These are phyloP conservation scores for Chroicocephalus ridibundus DNA, from an alignment of 2,113 vertebrate species.

Conservation along the genomic window DNA sequence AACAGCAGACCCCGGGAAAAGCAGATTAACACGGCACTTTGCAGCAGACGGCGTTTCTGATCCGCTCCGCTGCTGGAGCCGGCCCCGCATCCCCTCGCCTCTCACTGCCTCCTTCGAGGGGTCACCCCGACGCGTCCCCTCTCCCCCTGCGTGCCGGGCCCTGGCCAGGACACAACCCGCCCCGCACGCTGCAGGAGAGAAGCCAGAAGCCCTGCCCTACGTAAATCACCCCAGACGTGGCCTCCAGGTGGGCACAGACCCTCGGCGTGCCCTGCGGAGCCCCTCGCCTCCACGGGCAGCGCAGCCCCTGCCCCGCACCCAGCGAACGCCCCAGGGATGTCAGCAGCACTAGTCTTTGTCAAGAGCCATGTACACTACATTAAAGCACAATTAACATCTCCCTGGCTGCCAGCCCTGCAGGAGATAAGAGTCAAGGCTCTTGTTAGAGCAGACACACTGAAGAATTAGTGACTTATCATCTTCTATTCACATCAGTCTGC, in stretches of 20 bases:
- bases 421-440: constrained; percentile 16
- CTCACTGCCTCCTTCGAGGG: rapidly evolving
- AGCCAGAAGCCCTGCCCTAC: not conserved
- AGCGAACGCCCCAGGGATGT: not conserved
- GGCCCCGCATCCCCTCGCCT: not conserved
- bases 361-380: not conserved
- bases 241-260: not conserved
- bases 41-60: rapidly evolving
- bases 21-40: not conserved
- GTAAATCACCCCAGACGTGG: rapidly evolving
- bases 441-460: not conserved
- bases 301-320: not conserved
- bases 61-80: not conserved
- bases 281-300: not conserved
- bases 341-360: not conserved
- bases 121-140: not conserved
- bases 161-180: not conserved
- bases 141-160: rapidly evolving
- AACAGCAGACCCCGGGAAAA: not conserved
- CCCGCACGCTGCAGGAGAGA: not conserved
- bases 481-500: not conserved
- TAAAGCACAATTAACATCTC: constrained; percentile 10
- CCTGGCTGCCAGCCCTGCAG: constrained; percentile 3
- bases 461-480: constrained; percentile 43
- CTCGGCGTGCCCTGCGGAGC: not conserved